phyloP scores from a whole-genome alignment of 1,140 invertebrate genomes.

The Drosophila asahinai region DNA sequence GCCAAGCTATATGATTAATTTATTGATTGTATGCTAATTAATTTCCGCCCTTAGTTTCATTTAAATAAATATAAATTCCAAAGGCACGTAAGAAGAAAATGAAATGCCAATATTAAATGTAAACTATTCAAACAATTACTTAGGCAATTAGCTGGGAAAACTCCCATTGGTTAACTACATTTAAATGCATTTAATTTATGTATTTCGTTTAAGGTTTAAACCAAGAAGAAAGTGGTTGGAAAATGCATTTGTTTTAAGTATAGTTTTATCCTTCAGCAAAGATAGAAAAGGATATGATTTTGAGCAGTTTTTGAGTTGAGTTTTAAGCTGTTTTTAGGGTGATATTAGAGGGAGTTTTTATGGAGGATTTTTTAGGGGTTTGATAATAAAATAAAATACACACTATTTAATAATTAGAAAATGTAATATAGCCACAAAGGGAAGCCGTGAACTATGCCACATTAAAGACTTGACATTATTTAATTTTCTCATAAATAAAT shows the following conservation, averaged over 20 bases:
- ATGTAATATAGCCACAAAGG: no score
- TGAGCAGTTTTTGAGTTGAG: not conserved
- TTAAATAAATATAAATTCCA: not conserved
- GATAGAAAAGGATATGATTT: not conserved
- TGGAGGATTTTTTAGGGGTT: no score
- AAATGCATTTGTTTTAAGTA: not conserved
- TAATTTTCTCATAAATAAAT: not conserved
- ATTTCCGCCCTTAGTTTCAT: conserved; percentile 48
- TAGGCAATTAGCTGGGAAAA: not conserved
- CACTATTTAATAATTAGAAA: no score
- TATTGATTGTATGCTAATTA: conserved; percentile 48
- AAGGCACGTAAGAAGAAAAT: not conserved
- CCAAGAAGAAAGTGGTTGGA: not conserved
- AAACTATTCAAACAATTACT: not conserved
- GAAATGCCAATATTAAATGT: not conserved
- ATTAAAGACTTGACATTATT: not conserved
- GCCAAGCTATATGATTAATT: conserved; percentile 40
- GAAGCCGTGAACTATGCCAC: not conserved
- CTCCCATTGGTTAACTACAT: not conserved
- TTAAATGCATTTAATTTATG: not conserved
- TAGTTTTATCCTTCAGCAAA: not conserved
- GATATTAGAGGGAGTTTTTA: no score
- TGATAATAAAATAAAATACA: no score
- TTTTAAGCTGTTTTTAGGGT: no score
- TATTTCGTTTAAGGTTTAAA: not conserved